Conservation (phyloP, 2,113 vertebrate species). For the Psettodes erumei region DNA sequence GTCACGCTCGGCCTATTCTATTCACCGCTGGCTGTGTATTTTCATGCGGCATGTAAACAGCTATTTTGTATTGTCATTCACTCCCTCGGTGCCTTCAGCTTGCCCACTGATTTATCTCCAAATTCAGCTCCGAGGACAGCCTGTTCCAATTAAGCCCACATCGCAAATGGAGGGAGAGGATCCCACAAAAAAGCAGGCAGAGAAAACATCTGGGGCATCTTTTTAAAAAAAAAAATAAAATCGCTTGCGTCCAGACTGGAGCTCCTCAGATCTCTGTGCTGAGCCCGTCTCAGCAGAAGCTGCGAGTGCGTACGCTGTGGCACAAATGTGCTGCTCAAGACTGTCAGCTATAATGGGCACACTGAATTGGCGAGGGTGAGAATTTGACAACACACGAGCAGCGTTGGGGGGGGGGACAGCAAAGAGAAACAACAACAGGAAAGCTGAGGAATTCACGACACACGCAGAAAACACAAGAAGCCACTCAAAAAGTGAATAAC, state of each 20-base stretch:
- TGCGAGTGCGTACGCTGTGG: neutral
- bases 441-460: too few relatives aligned
- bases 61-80: slow-evolving; percentile 18
- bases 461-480: neutral
- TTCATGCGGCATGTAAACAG: slow-evolving; percentile 28
- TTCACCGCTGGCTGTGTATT: slow-evolving; percentile 26
- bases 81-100: slow-evolving; percentile 13
- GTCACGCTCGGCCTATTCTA: slow-evolving; percentile 17
- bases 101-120: slow-evolving; percentile 38
- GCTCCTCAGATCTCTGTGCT: slow-evolving; percentile 34
- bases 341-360: slow-evolving; percentile 31
- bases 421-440: neutral
- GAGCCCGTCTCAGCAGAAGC: slow-evolving; percentile 43
- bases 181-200: slow-evolving; percentile 39
- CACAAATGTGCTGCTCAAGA: slow-evolving; percentile 28
- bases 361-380: neutral
- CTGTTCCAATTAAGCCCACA: slow-evolving; percentile 58
- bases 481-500: neutral
- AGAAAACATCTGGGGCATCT: slow-evolving; percentile 45
- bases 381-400: neutral
- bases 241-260: slow-evolving; percentile 35
- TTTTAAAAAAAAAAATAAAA: slow-evolving; percentile 56
- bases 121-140: slow-evolving; percentile 43
- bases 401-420: neutral
- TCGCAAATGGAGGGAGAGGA: slow-evolving; percentile 42